These are phyloP conservation scores for Oscheius onirici DNA, from an alignment of 2,888 invertebrate genomes.

Conservation along the genomic window DNA sequence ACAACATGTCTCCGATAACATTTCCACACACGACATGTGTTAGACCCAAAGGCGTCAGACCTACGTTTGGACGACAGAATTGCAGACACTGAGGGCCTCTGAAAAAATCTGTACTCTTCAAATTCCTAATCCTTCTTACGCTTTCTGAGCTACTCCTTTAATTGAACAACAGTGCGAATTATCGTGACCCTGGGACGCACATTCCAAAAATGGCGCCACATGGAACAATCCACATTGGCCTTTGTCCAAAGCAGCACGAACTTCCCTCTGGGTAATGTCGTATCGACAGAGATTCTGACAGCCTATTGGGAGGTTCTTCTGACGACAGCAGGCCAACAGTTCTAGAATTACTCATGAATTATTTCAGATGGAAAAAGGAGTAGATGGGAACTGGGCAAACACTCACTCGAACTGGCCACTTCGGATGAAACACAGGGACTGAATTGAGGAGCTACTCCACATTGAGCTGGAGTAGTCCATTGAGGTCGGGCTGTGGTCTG, in stretches of 20 bases:
- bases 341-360: constrained; percentile 11
- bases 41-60: constrained; percentile 61
- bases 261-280: constrained; percentile 67
- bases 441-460: constrained; percentile 65
- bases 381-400: not conserved
- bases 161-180: constrained; percentile 64
- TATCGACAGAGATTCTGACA: constrained; percentile 67
- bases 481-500: not conserved
- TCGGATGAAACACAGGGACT: constrained; percentile 62
- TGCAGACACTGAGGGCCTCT: constrained; percentile 69
- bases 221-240: constrained; percentile 66
- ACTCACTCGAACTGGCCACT: constrained; percentile 46
- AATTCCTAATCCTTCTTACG: constrained; percentile 39
- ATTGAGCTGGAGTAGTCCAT: constrained; percentile 33
- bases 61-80: constrained; percentile 61
- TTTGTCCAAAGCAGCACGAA: constrained; percentile 62
- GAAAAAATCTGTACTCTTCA: constrained; percentile 25
- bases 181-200: constrained; percentile 65
- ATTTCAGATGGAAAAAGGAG: not conserved
- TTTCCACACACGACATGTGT: constrained; percentile 66
- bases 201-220: constrained; percentile 69
- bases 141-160: constrained; percentile 57
- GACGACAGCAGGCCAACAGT: constrained; percentile 58
- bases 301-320: constrained; percentile 63
- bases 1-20: constrained; percentile 64